Conservation (phyloP, 2,113 vertebrate genomes). For the Platichthys stellatus region DNA sequence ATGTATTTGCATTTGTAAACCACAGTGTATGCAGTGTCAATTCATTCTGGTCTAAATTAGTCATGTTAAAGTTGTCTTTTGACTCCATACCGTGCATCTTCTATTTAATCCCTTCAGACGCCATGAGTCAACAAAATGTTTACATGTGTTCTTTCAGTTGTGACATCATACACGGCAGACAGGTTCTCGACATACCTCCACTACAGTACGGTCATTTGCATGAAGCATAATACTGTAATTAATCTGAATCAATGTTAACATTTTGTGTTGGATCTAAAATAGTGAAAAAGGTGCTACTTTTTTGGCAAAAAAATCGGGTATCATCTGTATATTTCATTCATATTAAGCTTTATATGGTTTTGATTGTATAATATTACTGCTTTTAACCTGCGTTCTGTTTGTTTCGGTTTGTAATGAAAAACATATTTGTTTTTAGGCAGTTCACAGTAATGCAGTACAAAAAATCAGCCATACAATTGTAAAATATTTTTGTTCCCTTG, state of each 20-base stretch:
- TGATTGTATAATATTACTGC: constrained; percentile 60
- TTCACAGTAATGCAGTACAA: constrained; percentile 64
- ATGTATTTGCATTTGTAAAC: constrained; percentile 31
- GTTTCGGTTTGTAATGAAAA: constrained; percentile 23
- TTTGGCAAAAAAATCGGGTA: constrained; percentile 27
- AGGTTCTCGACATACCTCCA: constrained; percentile 43
- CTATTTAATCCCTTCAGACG: constrained; percentile 12
- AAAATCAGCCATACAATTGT: constrained; percentile 56
- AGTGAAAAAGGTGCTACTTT: constrained; percentile 17
- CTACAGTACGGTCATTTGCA: constrained; percentile 34
- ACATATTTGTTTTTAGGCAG: constrained; percentile 13
- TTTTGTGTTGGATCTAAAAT: constrained; percentile 14
- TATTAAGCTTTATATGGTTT: constrained; percentile 51
- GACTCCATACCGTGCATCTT: constrained; percentile 21
- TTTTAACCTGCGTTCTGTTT: constrained; percentile 37
- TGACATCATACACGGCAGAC: constrained; percentile 30
- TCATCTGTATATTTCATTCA: constrained; percentile 57
- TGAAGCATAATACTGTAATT: constrained; percentile 32
- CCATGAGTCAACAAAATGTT: constrained; percentile 28
- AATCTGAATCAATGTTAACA: constrained; percentile 24
- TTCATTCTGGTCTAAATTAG: constrained; percentile 36
- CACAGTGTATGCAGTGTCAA: constrained; percentile 21
- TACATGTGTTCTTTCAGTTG: constrained; percentile 42
- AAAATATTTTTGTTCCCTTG: constrained; percentile 47
- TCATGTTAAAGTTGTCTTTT: constrained; percentile 21